Base-by-base conservation (phyloP, 2,888 invertebrate species). In the Sylvicola fuscatus region DNA sequence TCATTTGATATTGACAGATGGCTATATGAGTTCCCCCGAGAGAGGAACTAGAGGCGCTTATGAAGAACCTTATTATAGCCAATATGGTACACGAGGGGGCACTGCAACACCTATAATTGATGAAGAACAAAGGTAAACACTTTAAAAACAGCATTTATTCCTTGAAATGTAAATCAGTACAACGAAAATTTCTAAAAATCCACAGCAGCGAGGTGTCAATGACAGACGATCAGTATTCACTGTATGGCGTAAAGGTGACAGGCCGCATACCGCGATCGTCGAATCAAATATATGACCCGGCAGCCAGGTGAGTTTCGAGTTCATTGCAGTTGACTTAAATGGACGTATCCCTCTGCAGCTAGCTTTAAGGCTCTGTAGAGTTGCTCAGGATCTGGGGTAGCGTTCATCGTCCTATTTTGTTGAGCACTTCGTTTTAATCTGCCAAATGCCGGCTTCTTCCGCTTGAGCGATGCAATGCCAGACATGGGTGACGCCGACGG, bases 61-160 rank as follows among this genome's bases (percentile, higher is more conserved):
- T 48, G 86, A 86, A 51, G 87, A 87, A 49, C 83, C 84, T 0
- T 86, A 84, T 58, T 86, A 84, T 49, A 72, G 80, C 35, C 82
- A 82, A 51, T 86, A 78, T 51, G 72, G 73, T 5, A 74, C 72
- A 5, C 54, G 70, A 26, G 60, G 70, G 3, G 49, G 66, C 2
- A 67, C 66, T 32, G 84, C 86, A 40, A 83, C 89, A 6, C 87
- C 90, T 3, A 78, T 89, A 38, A 89, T 92, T 44, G 90, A 90
- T 50, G 89, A 89, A 54, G 89, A 90, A 61, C 70, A 82, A 39
- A 73, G 73, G 79, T 79, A 61, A 56, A 36, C 21, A 21, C 21
- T 32, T 10, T 17, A 36, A 14, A 17, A 15, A 29, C 33, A 28
- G 27, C 10, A 27, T 27, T 14, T 33, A 28, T 37, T 30, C 10